Evolutionary conservation across 2,888 invertebrate genomes (phyloP), one percentile per base, ranked within the genome.

Genomic region (Hipparchia semele): DNA sequence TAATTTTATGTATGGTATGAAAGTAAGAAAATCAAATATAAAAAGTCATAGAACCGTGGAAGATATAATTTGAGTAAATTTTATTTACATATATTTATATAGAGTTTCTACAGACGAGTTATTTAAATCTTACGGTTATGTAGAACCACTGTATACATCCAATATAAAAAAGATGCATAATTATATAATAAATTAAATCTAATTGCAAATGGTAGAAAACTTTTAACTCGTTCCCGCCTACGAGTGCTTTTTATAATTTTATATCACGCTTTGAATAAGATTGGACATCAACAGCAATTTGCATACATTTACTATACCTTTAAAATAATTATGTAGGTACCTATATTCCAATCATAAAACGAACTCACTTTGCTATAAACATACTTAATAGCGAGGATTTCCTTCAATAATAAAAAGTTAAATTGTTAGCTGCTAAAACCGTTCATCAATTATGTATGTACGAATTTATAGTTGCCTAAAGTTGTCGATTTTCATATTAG

Each of bases 321-420:
- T 58, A 45, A 39, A 39, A 39, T 39, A 4, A 39, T 39, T 53
- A 54, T 54, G 13, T 54, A 6, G 39, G 7, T 49, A 49, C 49
- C 49, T 49, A 23, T 71, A 13, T n/a, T 66, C 56, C 53, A 53
- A 54, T 23, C 39, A 49, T 59, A 49, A 68, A 58, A 46, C 49
- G 45, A 58, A 33, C 59, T 68, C 45, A 58, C 23, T 58, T 68
- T 68, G 23, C 59, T 58, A 49, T 59, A 46, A 68, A 68, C 6
- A 46, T 2, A 46, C 56, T 46, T 68, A 49, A 58, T 58, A 23
- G 49, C 68, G n/a, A 59, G 68, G 68, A 68, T 59, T 59, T 68
- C 59, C 45, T 33, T 64, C 66, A 69, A 64, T 65, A 70, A 70
- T 65, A 70, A 70, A 12, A 70, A 70, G 65, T 65, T 65, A 70